Evolutionary conservation across 2,113 vertebrate genomes (phyloP), one percentile per base, ranked within the genome.

Genomic region (Campylorhamphus procurvoides): DNA sequence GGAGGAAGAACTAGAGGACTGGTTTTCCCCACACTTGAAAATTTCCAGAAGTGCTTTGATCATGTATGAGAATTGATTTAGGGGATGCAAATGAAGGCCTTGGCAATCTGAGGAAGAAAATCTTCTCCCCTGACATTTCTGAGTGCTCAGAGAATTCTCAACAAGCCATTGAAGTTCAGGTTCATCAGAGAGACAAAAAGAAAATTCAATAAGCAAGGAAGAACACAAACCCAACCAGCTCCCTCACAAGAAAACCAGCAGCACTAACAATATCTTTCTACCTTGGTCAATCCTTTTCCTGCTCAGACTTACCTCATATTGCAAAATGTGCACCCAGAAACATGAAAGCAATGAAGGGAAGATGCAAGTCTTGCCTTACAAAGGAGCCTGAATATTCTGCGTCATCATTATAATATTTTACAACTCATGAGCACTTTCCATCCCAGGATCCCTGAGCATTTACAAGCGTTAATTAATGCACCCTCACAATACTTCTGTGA

Each of bases 81-180:
- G 95, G 92, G 80, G 56, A 94, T 97, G 95, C 94, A 96, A 96
- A 97, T 92, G 84, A 97, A 94, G 84, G 86, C 74, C 85, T 68
- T 73, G 66, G 82, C 83, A 94, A 94, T 92, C 56, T 82, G 63
- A 92, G 83, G 94, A 75, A 85, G 89, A 62, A 92, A 87, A 93
- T 68, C 83, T 71, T 94, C 68, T 97, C 95, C 91, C 83, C 71
- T 97, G 86, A 91, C 82, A 94, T 80, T 94, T 81, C 35, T 81
- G 92, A 74, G 89, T 4, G 27, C 92, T 95, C 64, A 33, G 91
- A 94, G 95, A 96, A 94, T 95, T 96, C 93, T 94, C 89, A 60
- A 64, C 20, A 80, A 95, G 92, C 87, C 79, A 86, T 37, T 88
- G 62, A 96, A 88, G 88, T 82, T 47, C 28, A 25, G 42, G 84